A percentile compares a stretch with the other conserved stretches of the same genome.
Evolutionary conservation across 2,888 invertebrate genomes (phyloP).

Genomic region (Patella depressa): DNA sequence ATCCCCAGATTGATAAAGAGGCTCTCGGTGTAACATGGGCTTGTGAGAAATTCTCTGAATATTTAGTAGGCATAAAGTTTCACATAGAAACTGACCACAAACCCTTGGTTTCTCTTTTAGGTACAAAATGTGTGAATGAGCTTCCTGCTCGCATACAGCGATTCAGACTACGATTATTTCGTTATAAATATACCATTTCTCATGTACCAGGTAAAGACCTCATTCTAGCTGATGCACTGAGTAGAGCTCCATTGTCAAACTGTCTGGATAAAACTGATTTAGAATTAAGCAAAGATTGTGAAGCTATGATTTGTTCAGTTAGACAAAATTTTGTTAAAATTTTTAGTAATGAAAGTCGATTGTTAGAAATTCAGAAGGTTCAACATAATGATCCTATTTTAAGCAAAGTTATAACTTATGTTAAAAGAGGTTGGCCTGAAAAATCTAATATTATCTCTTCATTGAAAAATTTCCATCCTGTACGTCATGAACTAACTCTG

Average conservation of each 20-base stretch:
- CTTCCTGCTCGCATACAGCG: conserved; percentile 28
- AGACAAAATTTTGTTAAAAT: too few relatives aligned
- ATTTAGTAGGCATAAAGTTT: conserved; percentile 13
- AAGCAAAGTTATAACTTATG: not conserved
- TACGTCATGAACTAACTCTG: conserved; percentile 12
- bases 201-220: conserved; percentile 29
- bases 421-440: not conserved
- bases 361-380: too few relatives aligned
- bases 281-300: not conserved
- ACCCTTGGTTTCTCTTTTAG: not conserved
- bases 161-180: conserved; percentile 25
- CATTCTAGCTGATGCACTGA: conserved; percentile 26
- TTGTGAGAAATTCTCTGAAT: conserved; percentile 24
- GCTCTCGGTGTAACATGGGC: conserved; percentile 23
- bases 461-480: not conserved
- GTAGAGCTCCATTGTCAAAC: not conserved
- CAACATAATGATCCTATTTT: not conserved
- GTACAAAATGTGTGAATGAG: conserved; percentile 8
- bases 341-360: too few relatives aligned
- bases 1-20: conserved; percentile 17
- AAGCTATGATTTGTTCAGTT: not conserved
- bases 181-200: conserved; percentile 25
- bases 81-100: conserved; percentile 6
- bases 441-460: not conserved
- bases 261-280: not conserved